Base-by-base conservation (phyloP, 2,888 invertebrate species). In the Chrysolina oricalcia region DNA sequence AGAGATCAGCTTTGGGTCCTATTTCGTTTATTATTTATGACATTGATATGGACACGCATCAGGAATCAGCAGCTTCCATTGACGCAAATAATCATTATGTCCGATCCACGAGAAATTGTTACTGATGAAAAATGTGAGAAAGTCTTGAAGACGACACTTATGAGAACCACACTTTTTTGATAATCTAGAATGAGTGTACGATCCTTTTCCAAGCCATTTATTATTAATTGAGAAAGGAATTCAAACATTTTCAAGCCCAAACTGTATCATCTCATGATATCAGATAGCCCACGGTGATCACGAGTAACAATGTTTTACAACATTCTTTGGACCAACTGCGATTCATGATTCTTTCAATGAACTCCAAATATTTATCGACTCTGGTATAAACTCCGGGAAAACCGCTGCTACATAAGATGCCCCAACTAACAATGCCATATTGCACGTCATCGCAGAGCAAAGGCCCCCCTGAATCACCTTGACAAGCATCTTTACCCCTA, bases 401-500 rank as follows among this genome's bases (percentile, higher is more conserved):
- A 3, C 48, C 17, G 17, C 23, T 41, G 1, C 40, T 69, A 43
- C 77, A 77, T 11, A 50, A 72, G 3, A 69, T 59, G n/a, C 77
- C 77, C 72, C 72, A 74, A n/a, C 72, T 69, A 6, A 77, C 73
- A 17, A 77, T 70, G 19, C 77, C 77, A 41, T 64, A 65, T 27
- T 74, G 77, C 21, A 66, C 66, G 10, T 64, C 70, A 9, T 50
- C 53, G 62, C 72, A 77, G n/a, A 77, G 41, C 21, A 77, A 27
- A 35, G 77, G 77, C n/a, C 74, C 76, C 21, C 73, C 78, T 15
- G 75, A 74, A 50, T 77, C 77, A 27, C 77, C 77, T 1, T 66
- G 23, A 27, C 77, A 77, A 13, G 77, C 67, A 41, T 76, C 76
- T 46, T 72, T 76, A 3, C 50, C 73, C 15, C 0, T 19, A 41